Evolutionary conservation across 1,140 invertebrate genomes (phyloP).

Genomic region (Tetranychus urticae): DNA sequence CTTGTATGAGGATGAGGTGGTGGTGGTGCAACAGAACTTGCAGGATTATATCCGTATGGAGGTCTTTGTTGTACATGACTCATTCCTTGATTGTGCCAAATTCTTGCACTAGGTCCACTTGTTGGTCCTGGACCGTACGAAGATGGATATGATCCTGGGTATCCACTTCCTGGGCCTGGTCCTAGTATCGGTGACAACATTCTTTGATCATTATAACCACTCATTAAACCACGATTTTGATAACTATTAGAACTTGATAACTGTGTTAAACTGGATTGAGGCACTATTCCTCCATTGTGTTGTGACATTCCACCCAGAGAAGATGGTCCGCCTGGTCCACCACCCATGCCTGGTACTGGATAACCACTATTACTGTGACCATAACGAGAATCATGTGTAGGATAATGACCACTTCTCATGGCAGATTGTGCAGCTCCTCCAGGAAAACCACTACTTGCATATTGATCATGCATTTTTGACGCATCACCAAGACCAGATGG

Average conservation of each 20-base stretch:
- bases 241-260: neutral
- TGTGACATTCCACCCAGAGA: neutral
- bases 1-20: neutral
- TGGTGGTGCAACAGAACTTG: neutral
- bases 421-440: neutral
- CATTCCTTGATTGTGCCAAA: slow-evolving; percentile 6
- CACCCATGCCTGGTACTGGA: slow-evolving; percentile 1
- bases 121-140: neutral
- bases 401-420: slow-evolving; percentile 6
- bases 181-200: neutral
- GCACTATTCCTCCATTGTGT: neutral
- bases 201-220: slow-evolving; percentile 6
- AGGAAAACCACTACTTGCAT: neutral
- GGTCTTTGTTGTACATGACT: slow-evolving; percentile 6
- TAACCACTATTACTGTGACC: neutral
- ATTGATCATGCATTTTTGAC: neutral
- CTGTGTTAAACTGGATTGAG: neutral
- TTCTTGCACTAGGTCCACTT: neutral
- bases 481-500: no score
- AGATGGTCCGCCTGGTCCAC: neutral
- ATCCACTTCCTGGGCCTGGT: neutral
- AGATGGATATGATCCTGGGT: neutral
- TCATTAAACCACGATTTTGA: slow-evolving; percentile 1
- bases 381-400: neutral
- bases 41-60: neutral